Base-by-base conservation (phyloP, 2,113 vertebrate genomes). In the Grantiella picta region DNA sequence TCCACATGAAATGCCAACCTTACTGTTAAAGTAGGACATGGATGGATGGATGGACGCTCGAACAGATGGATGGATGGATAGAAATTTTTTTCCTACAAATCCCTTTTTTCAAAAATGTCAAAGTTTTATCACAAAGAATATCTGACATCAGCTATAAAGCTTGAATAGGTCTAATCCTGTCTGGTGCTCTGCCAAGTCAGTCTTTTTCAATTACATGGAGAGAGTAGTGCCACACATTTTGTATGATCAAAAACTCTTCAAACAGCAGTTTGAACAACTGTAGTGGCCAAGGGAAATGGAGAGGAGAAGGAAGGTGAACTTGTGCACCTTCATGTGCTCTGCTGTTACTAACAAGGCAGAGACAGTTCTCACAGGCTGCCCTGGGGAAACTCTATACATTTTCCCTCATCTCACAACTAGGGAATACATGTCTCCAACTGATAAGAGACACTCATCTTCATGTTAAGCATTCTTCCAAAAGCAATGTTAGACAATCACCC, bases 201-300 rank as follows among this genome's bases (percentile, higher is more conserved):
- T 36, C 25, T 69, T 61, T 75, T 77, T 57, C 60, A 83, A 6
- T 63, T 40, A 42, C 49, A 27, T 7, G 10, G 33, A 78, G 12
- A 79, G 50, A 70, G 40, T 9, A 31, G 7, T 42, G 24, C 17
- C 3, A 0, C 44, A 36, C 11, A 12, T 28, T 71, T 71, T 52
- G 23, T 23, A 18, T 27, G 15, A 57, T 11, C 0, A 0, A 49
- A 80, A 86, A 23, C 15, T 64, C 70, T 72, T 42, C n/a, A 38
- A 68, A 45, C 19, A 54, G 60, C 49, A 64, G 25, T 60, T 33
- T 76, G 38, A 77, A n/a, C n/a, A 89, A 25, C 8, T 21, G 12
- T n/a, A 16, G 40, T 53, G 28, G 33, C 45, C 79, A 57, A 76
- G n/a, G 42, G 59, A 44, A 45, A 27, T 4, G 20, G 13, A 36